Evolutionary conservation across 2,797 vertebrate species (phyloP), one percentile per base, ranked within the genome.

Genomic region (Lutjanus argentimaculatus): DNA sequence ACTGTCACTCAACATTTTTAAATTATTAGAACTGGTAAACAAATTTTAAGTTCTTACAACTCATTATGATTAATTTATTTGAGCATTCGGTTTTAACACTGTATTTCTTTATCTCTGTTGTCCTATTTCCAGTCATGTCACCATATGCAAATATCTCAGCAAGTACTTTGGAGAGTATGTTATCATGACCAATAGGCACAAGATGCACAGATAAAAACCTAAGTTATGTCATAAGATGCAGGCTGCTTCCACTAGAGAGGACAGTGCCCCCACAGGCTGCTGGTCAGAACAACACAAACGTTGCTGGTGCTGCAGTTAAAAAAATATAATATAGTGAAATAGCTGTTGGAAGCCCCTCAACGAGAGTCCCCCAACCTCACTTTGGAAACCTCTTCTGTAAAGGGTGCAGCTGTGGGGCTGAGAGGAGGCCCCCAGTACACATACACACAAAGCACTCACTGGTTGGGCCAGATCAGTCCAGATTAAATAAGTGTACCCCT

Each of bases 401-500:
- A 82, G 75, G 74, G 75, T 91, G 82, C 89, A 92, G 90, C 85
- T 92, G 85, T 84, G 85, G 80, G 77, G 77, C 82, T 87, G 74
- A 85, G 83, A 75, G 25, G 71, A 67, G 86, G 79, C 71, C 72
- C 48, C 53, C 45, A 53, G 36, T 12, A 69, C 46, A 65, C 43
- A 48, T 45, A 64, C 52, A 63, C 75, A 67, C 66, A 61, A 87
- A 83, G 85, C 86, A 82, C 88, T 89, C 79, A 82, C 86, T 74
- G 83, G 85, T 91, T 80, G 85, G 82, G 87, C 88, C 85, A 93
- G 91, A 93, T 94, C 87, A 92, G 89, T 88, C 84, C 51, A 90
- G 91, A 95, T 95, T 94, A 92, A 89, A 86, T 90, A 90, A 87
- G 71, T 73, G 74, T 72, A 86, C 43, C 91, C 78, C 84, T 94